Evolutionary conservation across 2,113 vertebrate species (phyloP).

Genomic region (Saccopteryx leptura): DNA sequence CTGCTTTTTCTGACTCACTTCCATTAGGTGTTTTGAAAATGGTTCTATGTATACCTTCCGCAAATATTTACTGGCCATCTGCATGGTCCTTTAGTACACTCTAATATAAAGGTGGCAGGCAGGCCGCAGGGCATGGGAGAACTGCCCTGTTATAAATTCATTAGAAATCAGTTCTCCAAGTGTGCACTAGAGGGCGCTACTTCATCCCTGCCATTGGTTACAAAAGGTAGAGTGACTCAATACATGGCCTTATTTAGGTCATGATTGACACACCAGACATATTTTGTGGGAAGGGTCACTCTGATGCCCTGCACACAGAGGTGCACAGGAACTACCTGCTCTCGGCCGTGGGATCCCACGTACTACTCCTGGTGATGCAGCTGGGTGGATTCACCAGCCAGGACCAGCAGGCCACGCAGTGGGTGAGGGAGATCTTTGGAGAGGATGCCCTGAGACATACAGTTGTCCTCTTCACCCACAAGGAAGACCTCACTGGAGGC

Average conservation of each 20-base stretch:
- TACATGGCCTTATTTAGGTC: rapidly evolving
- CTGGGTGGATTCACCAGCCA: too few species aligned
- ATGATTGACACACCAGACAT: too few species aligned
- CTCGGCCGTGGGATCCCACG: too few species aligned
- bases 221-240: not conserved
- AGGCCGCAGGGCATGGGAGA: rapidly evolving
- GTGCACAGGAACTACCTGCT: too few species aligned
- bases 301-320: too few species aligned
- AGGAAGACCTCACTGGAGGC: too few species aligned
- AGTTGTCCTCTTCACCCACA: too few species aligned
- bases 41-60: not conserved
- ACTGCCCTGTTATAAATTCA: not conserved
- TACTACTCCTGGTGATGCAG: too few species aligned
- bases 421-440: too few species aligned
- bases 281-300: too few species aligned
- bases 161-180: not conserved
- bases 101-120: not conserved
- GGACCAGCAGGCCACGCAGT: too few species aligned
- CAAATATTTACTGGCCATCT: not conserved
- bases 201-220: not conserved
- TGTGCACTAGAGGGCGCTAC: conserved; percentile 43
- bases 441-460: too few species aligned
- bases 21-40: not conserved
- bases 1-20: not conserved
- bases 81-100: not conserved